Percentiles rank a stretch among this genome's conserved stretches.
Evolutionary conservation across 2,888 invertebrate species (phyloP).

Genomic region (Drosophila diplacantha): DNA sequence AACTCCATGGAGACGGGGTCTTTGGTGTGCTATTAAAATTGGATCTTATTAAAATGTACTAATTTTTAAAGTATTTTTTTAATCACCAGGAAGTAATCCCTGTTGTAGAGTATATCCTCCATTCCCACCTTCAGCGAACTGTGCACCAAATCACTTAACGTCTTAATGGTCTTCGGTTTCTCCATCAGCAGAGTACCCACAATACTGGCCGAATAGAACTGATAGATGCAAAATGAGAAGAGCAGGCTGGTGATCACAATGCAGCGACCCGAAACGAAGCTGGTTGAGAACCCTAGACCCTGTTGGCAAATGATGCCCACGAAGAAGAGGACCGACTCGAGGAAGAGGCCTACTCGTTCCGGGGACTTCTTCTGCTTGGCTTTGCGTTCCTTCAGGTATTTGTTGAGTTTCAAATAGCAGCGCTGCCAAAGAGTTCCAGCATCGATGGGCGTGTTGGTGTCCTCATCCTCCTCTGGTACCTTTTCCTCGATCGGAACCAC

Average conservation of each 20-base stretch:
- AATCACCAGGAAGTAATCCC: conserved; percentile 82
- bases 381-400: conserved; percentile 39
- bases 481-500: conserved; percentile 16
- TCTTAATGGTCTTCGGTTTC: conserved; percentile 81
- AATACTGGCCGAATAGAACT: conserved; percentile 85
- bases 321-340: conserved; percentile 76
- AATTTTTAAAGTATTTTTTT: not conserved
- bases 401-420: conserved; percentile 39
- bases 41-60: too few species aligned
- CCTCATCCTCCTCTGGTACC: not conserved
- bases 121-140: conserved; percentile 81
- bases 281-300: conserved; percentile 76
- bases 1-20: conserved; percentile 81
- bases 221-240: conserved; percentile 82
- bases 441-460: not conserved
- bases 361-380: conserved; percentile 34
- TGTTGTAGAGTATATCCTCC: conserved; percentile 82
- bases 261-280: conserved; percentile 79
- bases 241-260: conserved; percentile 80
- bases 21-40: conserved; percentile 80
- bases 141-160: conserved; percentile 80
- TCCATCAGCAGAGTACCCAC: conserved; percentile 83
- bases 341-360: conserved; percentile 62
- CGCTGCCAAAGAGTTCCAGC: conserved; percentile 43
- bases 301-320: conserved; percentile 79